Evolutionary conservation across 2,113 vertebrate genomes (phyloP), one percentile per base, ranked within the genome.

Genomic region (Miniopterus natalensis): DNA sequence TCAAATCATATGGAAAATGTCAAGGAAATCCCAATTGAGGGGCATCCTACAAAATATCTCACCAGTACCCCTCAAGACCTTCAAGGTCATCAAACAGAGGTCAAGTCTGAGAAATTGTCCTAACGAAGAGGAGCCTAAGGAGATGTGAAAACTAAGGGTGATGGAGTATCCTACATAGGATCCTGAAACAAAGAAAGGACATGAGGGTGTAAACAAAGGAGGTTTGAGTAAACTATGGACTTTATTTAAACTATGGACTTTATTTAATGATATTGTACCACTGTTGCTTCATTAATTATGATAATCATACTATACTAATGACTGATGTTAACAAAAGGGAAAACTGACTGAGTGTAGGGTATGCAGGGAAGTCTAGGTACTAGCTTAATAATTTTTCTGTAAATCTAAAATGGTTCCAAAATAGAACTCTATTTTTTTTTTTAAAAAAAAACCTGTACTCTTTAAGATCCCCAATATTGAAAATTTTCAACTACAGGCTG

Each of bases 321-420:
- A n/a, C 36, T 42, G n/a, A n/a, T 95, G 11, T 15, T 79, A 23
- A 13, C 3, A 15, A 27, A 27, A 29, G 13, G 31, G 47, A 63
- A 55, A 31, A 4, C 2, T 27, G 11, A 45, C 2, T 27, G 11
- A 45, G 2, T 14, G 10, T 49, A 4, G 1, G 15, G 0, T 21
- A 29, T 66, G 40, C 40, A n/a, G 29, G 18, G 21, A 53, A 47
- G 29, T 25, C 29, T 31, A 45, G 83, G 13, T 51, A 73, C 23
- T 42, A 7, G 45, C 21, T 42, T 81, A 3, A 23, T 5, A 31
- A 8, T 49, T 84, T 73, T 87, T 53, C 57, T 63, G 14, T 47
- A 70, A 80, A 78, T 53, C 12, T 40, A 49, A 70, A 90, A 36
- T 47, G 2, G 11, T 61, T 79, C 6, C 57, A 66, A 88, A 94